Percentiles rank a stretch among this genome's conserved stretches.
phyloP scores from a whole-genome alignment of 1,140 invertebrate genomes.

The Saccostrea echinata region DNA sequence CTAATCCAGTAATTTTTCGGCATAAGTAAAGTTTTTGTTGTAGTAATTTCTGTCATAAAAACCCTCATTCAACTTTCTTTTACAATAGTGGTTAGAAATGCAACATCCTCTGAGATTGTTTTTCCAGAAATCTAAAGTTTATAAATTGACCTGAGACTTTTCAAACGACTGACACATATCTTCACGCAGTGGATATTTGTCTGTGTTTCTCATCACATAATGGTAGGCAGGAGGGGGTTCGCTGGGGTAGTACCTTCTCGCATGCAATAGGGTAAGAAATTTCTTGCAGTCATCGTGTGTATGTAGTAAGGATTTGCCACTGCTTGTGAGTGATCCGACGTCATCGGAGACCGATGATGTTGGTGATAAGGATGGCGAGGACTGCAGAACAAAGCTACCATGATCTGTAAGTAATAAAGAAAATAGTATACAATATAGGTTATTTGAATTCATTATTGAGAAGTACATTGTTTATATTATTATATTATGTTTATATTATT shows the following conservation, averaged over 20 bases:
- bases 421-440: not conserved
- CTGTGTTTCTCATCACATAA: slow-evolving; percentile 6
- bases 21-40: no score
- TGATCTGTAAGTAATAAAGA: not conserved
- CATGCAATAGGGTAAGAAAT: not conserved
- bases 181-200: not conserved
- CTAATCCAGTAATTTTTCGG: no score
- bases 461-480: no score
- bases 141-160: not conserved
- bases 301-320: not conserved
- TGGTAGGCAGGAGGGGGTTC: not conserved
- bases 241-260: not conserved
- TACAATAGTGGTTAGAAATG: no score
- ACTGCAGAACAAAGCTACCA: not conserved
- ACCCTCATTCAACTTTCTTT: no score
- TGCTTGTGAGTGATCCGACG: not conserved
- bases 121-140: not conserved
- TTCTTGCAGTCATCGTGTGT: slow-evolving; percentile 2
- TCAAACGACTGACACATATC: not conserved
- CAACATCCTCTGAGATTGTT: no score
- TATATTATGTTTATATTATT: no score
- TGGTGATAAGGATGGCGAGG: not conserved
- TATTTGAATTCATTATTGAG: no score
- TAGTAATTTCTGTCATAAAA: no score
- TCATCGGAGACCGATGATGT: not conserved